These are phyloP conservation scores for Drosophila borborema DNA, from an alignment of 2,888 invertebrate genomes.

Conservation along the genomic window DNA sequence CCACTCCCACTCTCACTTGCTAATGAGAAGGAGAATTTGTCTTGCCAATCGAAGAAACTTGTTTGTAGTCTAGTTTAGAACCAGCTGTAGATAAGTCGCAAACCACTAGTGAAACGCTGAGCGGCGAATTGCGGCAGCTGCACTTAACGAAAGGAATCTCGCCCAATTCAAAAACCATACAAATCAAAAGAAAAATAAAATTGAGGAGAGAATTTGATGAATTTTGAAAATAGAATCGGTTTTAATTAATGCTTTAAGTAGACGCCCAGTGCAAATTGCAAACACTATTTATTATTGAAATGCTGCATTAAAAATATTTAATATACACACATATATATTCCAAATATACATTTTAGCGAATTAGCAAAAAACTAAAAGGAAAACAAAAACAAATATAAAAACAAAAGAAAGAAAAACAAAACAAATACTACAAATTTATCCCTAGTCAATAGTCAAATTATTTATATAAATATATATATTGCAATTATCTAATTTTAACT, in stretches of 20 bases:
- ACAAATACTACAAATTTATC: constrained; percentile 75
- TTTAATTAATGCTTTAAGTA: constrained; percentile 58
- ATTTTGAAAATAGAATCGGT: constrained; percentile 48
- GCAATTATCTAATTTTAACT: constrained; percentile 68
- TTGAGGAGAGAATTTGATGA: constrained; percentile 41
- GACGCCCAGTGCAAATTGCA: constrained; percentile 67
- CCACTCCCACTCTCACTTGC: constrained; percentile 11
- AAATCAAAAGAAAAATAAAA: not conserved
- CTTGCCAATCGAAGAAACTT: constrained; percentile 78
- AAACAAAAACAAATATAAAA: constrained; percentile 19
- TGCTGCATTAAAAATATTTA: constrained; percentile 40
- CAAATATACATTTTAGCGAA: constrained; percentile 75
- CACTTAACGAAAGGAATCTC: constrained; percentile 59
- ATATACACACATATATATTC: constrained; percentile 54
- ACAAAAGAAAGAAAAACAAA: constrained; percentile 23
- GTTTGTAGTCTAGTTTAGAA: constrained; percentile 68
- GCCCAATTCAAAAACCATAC: constrained; percentile 21
- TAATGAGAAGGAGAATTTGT: constrained; percentile 27
- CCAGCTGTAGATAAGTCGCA: constrained; percentile 50
- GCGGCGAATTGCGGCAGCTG: constrained; percentile 42
- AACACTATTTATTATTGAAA: constrained; percentile 60
- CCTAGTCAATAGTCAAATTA: constrained; percentile 85
- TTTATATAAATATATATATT: constrained; percentile 64
- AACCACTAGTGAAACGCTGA: constrained; percentile 30
- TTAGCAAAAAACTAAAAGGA: constrained; percentile 52